Evolutionary conservation across 2,888 invertebrate species (phyloP), one percentile per base, ranked within the genome.

Genomic region (Erebia palarica): DNA sequence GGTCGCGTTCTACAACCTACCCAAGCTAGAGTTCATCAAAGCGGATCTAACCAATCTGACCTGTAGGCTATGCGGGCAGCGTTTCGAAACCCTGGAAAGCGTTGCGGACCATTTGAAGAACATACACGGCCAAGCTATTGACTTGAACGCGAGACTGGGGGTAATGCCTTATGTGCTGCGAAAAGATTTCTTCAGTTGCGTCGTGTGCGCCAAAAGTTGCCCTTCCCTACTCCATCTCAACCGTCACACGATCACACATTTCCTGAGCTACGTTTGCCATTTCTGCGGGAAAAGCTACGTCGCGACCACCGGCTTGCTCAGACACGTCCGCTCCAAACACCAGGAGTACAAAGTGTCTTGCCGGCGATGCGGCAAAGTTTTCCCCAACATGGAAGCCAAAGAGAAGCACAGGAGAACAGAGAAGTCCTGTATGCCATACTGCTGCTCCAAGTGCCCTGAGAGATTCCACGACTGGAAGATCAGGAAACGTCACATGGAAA

Each of bases 241-340:
- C 64, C 75, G 90, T 21, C 92, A 92, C 73, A 92, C 92, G 1
- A 87, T 91, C 13, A 86, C 89, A 0, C 92, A 92, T 69, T 92
- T 92, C 64, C 71, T 89, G 5, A 89, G 86, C 59, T 91, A 89
- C 75, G 90, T 91, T 0, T 92, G 92, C 68, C 88, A 92, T 59
- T 89, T 88, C 0, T 92, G 92, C 75, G 92, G 92, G 0, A 88
- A 85, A 72, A 89, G 91, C 21, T 92, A 91, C 68, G 85, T 91
- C 0, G 90, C 91, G 0, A 87, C 89, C 0, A 90, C 91, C 0
- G 91, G 91, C 0, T 72, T 92, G 0, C 64, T 91, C 0, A 78
- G 88, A 0, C 92, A 92, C 71, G 85, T 91, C 0, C 73, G 91
- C 2, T 85, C 88, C 0, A 91, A 90, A 69, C 92, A 92, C 60